phyloP scores from a whole-genome alignment of 2,113 vertebrate genomes.

The Heterotilapia buettikoferi region DNA sequence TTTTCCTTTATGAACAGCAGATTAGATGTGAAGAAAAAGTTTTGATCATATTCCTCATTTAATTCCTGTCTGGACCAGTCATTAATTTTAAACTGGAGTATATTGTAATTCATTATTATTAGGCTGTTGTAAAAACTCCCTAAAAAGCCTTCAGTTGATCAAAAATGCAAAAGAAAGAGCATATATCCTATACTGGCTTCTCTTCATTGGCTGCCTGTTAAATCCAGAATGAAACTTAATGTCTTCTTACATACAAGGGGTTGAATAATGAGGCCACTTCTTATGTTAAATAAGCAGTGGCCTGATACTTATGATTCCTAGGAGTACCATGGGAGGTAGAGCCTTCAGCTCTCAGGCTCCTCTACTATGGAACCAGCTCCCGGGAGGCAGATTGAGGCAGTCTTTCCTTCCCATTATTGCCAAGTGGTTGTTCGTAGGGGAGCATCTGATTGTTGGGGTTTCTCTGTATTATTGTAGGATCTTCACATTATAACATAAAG shows the following conservation, averaged over 20 bases:
- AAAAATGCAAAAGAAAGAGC: neutral
- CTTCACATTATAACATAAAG: neutral
- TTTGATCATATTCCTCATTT: neutral
- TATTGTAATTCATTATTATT: neutral
- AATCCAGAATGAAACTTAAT: neutral
- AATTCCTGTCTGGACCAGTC: neutral
- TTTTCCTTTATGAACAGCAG: neutral
- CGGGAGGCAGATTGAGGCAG: neutral
- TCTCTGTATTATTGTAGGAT: neutral
- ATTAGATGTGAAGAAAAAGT: neutral
- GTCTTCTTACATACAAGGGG: neutral
- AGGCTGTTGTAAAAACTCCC: neutral
- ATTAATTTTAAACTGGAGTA: neutral
- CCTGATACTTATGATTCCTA: neutral
- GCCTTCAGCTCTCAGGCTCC: neutral
- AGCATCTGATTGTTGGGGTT: neutral
- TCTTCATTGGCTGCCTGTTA: neutral
- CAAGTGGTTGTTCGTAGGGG: neutral
- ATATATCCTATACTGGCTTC: neutral
- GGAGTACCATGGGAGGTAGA: neutral
- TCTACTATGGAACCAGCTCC: neutral
- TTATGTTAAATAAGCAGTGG: neutral
- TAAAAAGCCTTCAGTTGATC: neutral
- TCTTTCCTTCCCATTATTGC: neutral
- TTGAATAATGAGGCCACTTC: neutral